phyloP scores from a whole-genome alignment of 2,888 invertebrate genomes.

The Mimas tiliae region DNA sequence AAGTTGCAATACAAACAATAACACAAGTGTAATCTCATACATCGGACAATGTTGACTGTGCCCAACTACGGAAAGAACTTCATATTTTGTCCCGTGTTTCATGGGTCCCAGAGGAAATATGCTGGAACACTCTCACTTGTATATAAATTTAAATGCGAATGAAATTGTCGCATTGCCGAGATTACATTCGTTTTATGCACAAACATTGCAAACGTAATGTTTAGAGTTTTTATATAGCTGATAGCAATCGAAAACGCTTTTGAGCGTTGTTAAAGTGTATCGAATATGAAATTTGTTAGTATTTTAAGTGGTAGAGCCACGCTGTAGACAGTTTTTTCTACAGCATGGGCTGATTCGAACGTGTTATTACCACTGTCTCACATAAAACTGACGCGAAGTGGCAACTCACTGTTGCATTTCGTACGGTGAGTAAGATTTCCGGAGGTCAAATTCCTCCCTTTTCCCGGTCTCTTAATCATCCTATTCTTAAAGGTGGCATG shows the following conservation, averaged over 20 bases:
- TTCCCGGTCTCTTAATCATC: too few species aligned
- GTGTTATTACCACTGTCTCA: too few species aligned
- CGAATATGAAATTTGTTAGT: background rate
- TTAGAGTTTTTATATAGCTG: background rate
- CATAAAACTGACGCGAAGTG: too few species aligned
- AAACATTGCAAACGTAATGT: background rate
- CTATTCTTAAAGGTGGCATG: too few species aligned
- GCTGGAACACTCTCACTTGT: constrained; percentile 31
- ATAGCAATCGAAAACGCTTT: background rate
- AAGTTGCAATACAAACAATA: constrained; percentile 13
- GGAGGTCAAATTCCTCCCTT: too few species aligned
- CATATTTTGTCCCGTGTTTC: constrained; percentile 55
- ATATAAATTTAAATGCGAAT: constrained; percentile 36
- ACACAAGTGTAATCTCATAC: constrained; percentile 18
- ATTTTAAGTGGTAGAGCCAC: too few species aligned
- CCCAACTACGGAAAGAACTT: constrained; percentile 38
- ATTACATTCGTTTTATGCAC: constrained; percentile 26
- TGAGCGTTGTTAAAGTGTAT: background rate
- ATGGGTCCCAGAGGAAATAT: constrained; percentile 56
- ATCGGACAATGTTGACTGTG: constrained; percentile 4
- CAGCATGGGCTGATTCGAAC: too few species aligned
- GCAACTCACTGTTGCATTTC: too few species aligned
- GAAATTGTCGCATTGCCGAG: constrained; percentile 30
- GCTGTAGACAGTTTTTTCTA: too few species aligned
- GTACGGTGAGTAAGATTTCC: too few species aligned